Conservation (phyloP, 92 coral and sea anemone genomes). For the Siderastrea radians region DNA sequence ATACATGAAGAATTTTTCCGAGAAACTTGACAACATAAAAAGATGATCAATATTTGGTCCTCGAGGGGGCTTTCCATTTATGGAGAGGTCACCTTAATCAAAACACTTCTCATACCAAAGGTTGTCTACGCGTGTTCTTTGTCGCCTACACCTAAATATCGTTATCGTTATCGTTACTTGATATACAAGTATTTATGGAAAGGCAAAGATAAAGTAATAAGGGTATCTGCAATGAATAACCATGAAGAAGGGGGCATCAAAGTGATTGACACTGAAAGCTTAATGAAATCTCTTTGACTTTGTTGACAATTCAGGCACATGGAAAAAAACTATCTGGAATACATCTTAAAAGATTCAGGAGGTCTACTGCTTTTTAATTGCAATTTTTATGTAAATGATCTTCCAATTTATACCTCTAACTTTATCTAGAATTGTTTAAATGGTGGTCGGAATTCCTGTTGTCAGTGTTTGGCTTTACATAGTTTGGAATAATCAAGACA, state of each 20-base stretch:
- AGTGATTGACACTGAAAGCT: background rate
- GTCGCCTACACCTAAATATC: background rate
- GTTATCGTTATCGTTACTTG: background rate
- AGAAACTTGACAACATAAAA: background rate
- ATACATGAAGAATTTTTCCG: background rate
- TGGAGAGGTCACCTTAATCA: slow-evolving; percentile 4
- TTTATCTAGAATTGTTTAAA: background rate
- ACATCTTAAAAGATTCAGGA: too few species aligned
- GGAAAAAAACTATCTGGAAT: background rate
- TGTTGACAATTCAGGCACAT: background rate
- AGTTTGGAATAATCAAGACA: slow-evolving; percentile 7
- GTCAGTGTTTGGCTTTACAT: slow-evolving; percentile 5
- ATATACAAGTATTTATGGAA: background rate
- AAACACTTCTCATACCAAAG: slow-evolving; percentile 1
- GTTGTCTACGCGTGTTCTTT: background rate
- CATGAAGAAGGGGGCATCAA: background rate
- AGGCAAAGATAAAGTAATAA: background rate
- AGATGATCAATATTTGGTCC: slow-evolving; percentile 3
- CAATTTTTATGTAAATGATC: background rate
- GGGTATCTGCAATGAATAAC: background rate
- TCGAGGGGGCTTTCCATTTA: slow-evolving; percentile 2
- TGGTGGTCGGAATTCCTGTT: slow-evolving; percentile 14
- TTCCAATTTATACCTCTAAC: background rate
- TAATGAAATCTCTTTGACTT: background rate
- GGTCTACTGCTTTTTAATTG: background rate